phyloP scores from a whole-genome alignment of 2,113 vertebrate species.

The Ibidorhyncha struthersii region DNA sequence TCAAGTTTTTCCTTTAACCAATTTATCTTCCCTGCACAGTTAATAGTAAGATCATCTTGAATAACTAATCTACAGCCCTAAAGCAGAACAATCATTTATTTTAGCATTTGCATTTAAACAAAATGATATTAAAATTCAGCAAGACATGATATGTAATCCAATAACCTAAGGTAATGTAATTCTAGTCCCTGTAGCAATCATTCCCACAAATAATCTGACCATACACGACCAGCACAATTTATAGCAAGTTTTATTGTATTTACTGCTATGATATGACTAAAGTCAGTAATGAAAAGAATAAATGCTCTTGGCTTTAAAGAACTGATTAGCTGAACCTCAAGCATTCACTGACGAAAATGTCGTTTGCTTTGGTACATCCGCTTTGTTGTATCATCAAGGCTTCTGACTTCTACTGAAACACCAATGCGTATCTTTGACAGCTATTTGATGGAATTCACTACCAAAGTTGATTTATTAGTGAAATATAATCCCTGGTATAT shows the following conservation, averaged over 20 bases:
- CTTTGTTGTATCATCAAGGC: background rate
- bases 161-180: background rate
- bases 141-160: constrained; percentile 17
- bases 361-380: background rate
- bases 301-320: constrained; percentile 13
- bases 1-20: constrained; percentile 24
- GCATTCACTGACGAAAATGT: background rate
- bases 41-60: constrained; percentile 50
- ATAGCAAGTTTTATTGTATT: constrained; percentile 13
- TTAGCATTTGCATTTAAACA: constrained; percentile 69
- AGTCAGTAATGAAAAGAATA: background rate
- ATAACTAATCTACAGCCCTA: constrained; percentile 3
- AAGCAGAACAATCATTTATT: constrained; percentile 60
- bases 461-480: constrained; percentile 43
- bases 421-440: background rate
- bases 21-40: constrained; percentile 44
- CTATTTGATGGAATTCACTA: background rate
- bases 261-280: constrained; percentile 27
- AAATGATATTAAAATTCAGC: constrained; percentile 61
- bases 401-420: background rate
- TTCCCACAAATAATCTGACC: constrained; percentile 35
- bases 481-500: constrained; percentile 38
- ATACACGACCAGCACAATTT: background rate
- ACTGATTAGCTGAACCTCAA: background rate
- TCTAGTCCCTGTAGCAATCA: constrained; percentile 21